phyloP scores from a whole-genome alignment of 1,140 invertebrate species.

The Leptestheria dahalacensis region DNA sequence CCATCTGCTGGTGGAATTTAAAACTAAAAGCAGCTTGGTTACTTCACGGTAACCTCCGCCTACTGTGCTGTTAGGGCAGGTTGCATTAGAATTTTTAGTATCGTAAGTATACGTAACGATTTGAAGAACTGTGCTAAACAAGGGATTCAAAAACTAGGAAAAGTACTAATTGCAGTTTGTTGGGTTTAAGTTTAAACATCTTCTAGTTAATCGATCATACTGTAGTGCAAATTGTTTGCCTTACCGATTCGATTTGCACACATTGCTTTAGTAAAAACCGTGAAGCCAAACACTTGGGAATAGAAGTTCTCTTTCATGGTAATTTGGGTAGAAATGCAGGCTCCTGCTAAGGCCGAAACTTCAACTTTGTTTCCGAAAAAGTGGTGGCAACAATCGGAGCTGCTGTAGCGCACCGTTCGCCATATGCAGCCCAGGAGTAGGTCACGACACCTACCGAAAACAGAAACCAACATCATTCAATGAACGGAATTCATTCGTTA shows the following conservation, averaged over 20 bases:
- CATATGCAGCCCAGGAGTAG: conserved; percentile 8
- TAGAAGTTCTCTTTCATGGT: neutral
- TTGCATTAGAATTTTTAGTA: too few relatives aligned
- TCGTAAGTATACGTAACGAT: too few relatives aligned
- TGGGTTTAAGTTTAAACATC: too few relatives aligned
- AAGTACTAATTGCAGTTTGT: too few relatives aligned
- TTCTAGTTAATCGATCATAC: neutral
- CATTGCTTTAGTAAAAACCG: conserved; percentile 10
- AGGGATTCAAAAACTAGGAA: too few relatives aligned
- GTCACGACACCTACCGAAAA: neutral
- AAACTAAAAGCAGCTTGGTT: too few relatives aligned
- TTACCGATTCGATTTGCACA: conserved; percentile 13
- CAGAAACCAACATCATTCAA: neutral
- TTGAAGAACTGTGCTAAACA: too few relatives aligned
- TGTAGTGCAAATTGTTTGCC: neutral
- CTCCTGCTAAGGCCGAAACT: neutral
- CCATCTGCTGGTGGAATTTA: too few relatives aligned
- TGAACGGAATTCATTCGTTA: neutral
- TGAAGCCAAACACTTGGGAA: conserved; percentile 9
- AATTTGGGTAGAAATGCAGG: conserved; percentile 10
- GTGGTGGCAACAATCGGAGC: conserved; percentile 3
- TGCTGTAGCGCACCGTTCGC: neutral
- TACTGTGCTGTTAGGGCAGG: too few relatives aligned
- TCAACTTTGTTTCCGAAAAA: conserved; percentile 11
- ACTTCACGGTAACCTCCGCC: too few relatives aligned